Conservation (phyloP, 2,888 invertebrate species). For the Sinhomidia bicolor region DNA sequence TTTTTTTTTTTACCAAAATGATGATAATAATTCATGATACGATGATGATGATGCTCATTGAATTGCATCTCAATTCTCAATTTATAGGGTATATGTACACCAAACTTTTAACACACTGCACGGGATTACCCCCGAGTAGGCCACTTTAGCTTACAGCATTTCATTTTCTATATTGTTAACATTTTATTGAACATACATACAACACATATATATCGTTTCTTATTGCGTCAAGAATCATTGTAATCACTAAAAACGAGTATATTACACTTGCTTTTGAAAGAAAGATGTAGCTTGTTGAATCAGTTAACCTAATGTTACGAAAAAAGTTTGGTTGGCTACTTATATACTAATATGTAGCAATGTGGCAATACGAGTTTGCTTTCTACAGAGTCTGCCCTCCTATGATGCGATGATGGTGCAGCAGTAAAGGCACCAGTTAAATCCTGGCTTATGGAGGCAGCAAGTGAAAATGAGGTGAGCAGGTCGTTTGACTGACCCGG, state of each 20-base stretch:
- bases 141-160: conserved; percentile 21
- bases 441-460: conserved; percentile 47
- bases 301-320: background rate
- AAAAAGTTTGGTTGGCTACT: too few relatives aligned
- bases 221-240: conserved; percentile 1
- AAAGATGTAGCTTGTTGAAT: background rate
- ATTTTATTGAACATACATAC: background rate
- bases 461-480: conserved; percentile 80
- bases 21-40: conserved; percentile 38
- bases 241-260: background rate
- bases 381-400: background rate
- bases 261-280: conserved; percentile 4
- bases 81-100: background rate
- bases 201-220: background rate
- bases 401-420: background rate
- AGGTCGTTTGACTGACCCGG: conserved; percentile 80
- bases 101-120: background rate
- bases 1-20: conserved; percentile 30
- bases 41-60: background rate
- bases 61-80: conserved; percentile 37
- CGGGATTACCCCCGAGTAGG: background rate
- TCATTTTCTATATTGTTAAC: conserved; percentile 32
- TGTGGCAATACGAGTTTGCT: conserved; percentile 27
- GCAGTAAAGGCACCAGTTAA: background rate
- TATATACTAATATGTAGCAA: too few relatives aligned